These are phyloP conservation scores for Rhynchopsitta pachyrhyncha DNA, from an alignment of 2,113 vertebrate species.

Conservation along the genomic window DNA sequence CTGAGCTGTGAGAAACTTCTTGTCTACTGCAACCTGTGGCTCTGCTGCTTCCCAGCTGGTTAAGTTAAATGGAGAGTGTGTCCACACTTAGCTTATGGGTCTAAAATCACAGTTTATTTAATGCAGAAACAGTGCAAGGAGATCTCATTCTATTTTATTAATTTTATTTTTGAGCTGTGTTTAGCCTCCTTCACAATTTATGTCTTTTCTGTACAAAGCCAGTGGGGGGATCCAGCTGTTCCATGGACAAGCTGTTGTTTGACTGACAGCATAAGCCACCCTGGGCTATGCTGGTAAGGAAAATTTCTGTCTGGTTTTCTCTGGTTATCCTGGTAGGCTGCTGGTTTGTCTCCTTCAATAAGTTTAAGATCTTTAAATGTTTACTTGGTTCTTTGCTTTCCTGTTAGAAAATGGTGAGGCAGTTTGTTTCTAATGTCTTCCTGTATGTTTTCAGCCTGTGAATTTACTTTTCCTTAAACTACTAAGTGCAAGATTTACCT, in stretches of 20 bases:
- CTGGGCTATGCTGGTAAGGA: fast-evolving
- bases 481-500: neutral
- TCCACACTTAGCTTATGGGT: neutral
- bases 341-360: neutral
- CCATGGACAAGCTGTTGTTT: neutral
- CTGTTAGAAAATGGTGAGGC: neutral
- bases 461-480: neutral
- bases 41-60: neutral
- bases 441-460: neutral
- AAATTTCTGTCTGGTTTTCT: neutral
- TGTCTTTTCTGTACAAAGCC: neutral
- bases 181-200: neutral
- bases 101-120: neutral
- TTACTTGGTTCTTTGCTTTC: neutral
- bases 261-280: neutral
- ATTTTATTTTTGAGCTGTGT: neutral
- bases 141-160: neutral
- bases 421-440: neutral
- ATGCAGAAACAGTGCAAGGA: neutral
- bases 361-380: constrained; percentile 15
- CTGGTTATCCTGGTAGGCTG: neutral
- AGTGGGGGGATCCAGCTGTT: neutral
- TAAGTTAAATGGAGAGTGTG: neutral
- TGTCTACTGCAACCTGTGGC: fast-evolving
- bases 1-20: neutral